Conservation (phyloP, 23 tunicate genomes). For the Styela plicata region DNA sequence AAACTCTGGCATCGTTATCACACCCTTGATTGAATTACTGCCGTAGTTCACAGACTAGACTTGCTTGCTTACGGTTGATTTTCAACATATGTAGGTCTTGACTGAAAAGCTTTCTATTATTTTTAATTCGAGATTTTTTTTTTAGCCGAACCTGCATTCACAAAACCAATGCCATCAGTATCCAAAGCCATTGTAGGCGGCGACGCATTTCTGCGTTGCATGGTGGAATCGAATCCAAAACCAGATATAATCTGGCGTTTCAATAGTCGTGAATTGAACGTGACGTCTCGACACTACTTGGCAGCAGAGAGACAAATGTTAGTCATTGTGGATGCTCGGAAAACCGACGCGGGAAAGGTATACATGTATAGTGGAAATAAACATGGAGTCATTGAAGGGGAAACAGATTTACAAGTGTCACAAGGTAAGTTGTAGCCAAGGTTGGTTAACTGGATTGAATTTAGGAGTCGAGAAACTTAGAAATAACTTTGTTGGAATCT, state of each 20-base stretch:
- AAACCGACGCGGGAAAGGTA: conserved; percentile 37
- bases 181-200: conserved; percentile 31
- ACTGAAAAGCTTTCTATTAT: too few relatives aligned
- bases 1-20: too few relatives aligned
- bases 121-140: too few relatives aligned
- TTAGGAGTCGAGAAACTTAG: too few relatives aligned
- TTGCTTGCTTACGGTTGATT: too few relatives aligned
- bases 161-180: conserved; percentile 33
- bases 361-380: conserved; percentile 36
- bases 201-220: conserved; percentile 56
- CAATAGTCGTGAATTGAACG: conserved; percentile 40
- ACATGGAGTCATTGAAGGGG: conserved; percentile 28
- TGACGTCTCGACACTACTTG: conserved; percentile 50
- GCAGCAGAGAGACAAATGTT: conserved; percentile 55
- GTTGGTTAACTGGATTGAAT: too few relatives aligned
- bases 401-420: neutral
- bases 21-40: too few relatives aligned
- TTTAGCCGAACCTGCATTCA: conserved; percentile 48
- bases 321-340: conserved; percentile 30
- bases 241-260: conserved; percentile 46
- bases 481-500: too few relatives aligned
- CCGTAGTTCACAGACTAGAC: too few relatives aligned
- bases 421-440: neutral
- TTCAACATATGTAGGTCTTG: too few relatives aligned
- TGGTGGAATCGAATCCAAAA: conserved; percentile 41